Conservation (phyloP, 2,797 vertebrate genomes). For the Nyctalus aviator region DNA sequence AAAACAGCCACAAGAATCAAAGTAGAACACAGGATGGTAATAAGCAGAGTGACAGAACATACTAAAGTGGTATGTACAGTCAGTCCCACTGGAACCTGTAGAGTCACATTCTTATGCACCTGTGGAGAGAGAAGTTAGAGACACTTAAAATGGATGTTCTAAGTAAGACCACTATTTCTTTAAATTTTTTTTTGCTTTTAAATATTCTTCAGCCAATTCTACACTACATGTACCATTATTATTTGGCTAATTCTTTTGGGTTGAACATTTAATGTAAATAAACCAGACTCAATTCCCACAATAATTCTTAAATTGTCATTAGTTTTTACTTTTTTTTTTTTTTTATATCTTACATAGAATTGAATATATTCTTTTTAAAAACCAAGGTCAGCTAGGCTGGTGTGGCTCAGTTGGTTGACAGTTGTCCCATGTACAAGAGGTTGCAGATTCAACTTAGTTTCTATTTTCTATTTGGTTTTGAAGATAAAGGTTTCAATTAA, state of each 20-base stretch:
- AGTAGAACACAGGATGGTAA: constrained; percentile 90
- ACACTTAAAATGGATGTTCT: not conserved
- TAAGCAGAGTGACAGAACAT: constrained; percentile 90
- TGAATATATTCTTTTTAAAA: not conserved
- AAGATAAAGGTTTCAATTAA: constrained; percentile 36
- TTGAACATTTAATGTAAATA: constrained; percentile 47
- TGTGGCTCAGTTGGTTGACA: not conserved
- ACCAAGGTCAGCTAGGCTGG: not conserved
- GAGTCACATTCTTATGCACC: constrained; percentile 71
- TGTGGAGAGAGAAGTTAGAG: constrained; percentile 71
- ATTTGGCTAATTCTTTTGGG: constrained; percentile 19
- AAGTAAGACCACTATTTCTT: not conserved
- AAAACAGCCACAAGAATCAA: constrained; percentile 89
- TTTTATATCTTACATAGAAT: not conserved
- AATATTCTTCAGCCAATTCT: constrained; percentile 29
- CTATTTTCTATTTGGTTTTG: constrained; percentile 48
- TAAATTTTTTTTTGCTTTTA: constrained; percentile 43
- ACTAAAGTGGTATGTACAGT: constrained; percentile 88
- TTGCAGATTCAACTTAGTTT: constrained; percentile 12
- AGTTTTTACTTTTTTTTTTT: constrained; percentile 39
- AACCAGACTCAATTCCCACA: constrained; percentile 18
- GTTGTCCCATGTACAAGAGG: not conserved
- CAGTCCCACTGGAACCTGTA: constrained; percentile 93
- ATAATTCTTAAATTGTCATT: constrained; percentile 57
- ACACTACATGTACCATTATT: constrained; percentile 28